Evolutionary conservation across 2,888 invertebrate species (phyloP).

Genomic region (Hoplodrina ambigua): DNA sequence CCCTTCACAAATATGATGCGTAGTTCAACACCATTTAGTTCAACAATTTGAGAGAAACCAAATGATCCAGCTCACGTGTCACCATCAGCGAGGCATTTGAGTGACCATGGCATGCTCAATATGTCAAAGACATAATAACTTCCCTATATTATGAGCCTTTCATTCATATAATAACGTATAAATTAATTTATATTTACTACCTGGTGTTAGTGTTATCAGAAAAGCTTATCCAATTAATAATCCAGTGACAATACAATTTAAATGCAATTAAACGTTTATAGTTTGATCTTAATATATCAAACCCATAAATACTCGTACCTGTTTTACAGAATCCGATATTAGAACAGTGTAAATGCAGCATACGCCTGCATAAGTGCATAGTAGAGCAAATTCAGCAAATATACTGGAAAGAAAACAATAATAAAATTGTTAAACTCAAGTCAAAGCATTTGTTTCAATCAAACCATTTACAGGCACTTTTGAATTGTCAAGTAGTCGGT

Average conservation of each 20-base stretch:
- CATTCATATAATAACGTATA: neutral
- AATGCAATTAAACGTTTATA: neutral
- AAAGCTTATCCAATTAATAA: constrained; percentile 11
- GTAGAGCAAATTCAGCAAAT: constrained; percentile 91
- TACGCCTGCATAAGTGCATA: constrained; percentile 93
- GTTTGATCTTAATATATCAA: no score
- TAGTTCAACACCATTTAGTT: no score
- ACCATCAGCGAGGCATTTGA: no score
- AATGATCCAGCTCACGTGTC: no score
- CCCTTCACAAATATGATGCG: no score
- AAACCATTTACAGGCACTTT: no score
- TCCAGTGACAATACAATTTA: constrained; percentile 16
- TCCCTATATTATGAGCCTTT: neutral
- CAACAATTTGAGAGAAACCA: no score
- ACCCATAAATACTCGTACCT: constrained; percentile 81
- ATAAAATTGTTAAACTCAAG: neutral
- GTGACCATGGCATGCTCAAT: no score
- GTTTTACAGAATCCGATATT: constrained; percentile 92
- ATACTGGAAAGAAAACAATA: constrained; percentile 74
- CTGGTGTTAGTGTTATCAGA: constrained; percentile 4
- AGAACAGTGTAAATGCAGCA: constrained; percentile 95
- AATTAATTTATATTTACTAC: constrained; percentile 26
- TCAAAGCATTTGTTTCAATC: no score
- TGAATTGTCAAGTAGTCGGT: no score
- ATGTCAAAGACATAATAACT: no score